Percentiles rank a stretch among this genome's conserved stretches.
Conservation (phyloP, 2,113 vertebrate species). For the Stercorarius parasiticus region DNA sequence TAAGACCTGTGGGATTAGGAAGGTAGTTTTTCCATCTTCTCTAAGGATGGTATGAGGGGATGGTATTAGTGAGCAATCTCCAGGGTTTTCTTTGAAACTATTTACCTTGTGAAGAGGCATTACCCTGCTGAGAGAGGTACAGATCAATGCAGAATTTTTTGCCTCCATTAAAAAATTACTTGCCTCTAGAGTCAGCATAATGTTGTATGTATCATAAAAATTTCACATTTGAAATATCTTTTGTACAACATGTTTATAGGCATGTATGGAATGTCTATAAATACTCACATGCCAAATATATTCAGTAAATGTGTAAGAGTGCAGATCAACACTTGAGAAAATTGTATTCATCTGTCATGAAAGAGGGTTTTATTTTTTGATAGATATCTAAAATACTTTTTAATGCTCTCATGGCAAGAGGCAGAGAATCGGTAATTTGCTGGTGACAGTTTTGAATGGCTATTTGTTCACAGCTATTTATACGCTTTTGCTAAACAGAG, state of each 20-base stretch:
- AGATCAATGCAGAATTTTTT: background rate
- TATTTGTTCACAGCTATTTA: constrained; percentile 6
- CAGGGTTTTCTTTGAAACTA: background rate
- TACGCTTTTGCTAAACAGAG: background rate
- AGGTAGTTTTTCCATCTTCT: background rate
- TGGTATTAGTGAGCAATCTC: background rate
- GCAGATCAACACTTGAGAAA: background rate
- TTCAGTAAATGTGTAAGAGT: background rate
- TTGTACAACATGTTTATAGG: background rate
- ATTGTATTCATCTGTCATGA: background rate
- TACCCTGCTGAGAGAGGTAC: background rate
- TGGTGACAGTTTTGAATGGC: background rate
- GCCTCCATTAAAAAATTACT: background rate
- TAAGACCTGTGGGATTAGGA: background rate
- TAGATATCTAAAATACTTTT: background rate
- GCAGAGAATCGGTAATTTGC: background rate
- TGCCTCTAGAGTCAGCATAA: background rate
- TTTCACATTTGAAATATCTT: background rate
- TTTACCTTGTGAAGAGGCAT: background rate
- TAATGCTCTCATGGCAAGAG: background rate
- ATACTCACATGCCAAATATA: background rate
- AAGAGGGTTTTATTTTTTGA: background rate
- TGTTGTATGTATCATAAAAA: background rate
- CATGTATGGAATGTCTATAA: background rate
- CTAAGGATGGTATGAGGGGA: background rate